Evolutionary conservation across 2,888 invertebrate species (phyloP).

Genomic region (Brenthis daphne): DNA sequence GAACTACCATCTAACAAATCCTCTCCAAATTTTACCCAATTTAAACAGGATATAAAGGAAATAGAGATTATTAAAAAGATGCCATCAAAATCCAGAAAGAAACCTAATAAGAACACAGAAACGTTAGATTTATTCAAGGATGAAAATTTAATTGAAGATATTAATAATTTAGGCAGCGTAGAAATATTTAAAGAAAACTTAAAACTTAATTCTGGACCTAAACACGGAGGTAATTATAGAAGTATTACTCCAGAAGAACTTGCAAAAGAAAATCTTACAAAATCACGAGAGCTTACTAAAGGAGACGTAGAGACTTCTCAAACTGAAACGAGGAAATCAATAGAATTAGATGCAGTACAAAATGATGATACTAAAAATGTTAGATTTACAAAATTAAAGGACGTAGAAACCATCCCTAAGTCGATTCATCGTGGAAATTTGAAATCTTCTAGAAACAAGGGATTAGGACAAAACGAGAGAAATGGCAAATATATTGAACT

Average conservation of each 20-base stretch:
- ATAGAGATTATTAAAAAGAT: conserved; percentile 72
- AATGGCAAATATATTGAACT: conserved; percentile 64
- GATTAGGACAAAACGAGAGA: conserved; percentile 44
- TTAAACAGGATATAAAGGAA: conserved; percentile 72
- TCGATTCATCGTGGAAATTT: conserved; percentile 61
- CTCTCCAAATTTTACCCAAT: conserved; percentile 64
- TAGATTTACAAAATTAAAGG: conserved; percentile 54
- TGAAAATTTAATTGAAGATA: conserved; percentile 67
- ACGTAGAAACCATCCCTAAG: conserved; percentile 40
- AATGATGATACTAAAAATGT: conserved; percentile 44
- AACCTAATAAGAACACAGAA: conserved; percentile 56
- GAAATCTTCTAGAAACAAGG: conserved; percentile 45
- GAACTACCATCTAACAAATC: conserved; percentile 65
- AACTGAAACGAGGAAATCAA: conserved; percentile 47
- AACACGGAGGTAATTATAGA: conserved; percentile 76
- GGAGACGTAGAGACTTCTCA: conserved; percentile 60
- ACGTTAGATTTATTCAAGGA: conserved; percentile 68
- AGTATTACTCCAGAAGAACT: conserved; percentile 48
- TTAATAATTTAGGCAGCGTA: conserved; percentile 70
- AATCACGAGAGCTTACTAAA: conserved; percentile 27
- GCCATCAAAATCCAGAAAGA: conserved; percentile 49
- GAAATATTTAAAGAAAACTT: conserved; percentile 70
- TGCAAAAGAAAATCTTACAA: conserved; percentile 41
- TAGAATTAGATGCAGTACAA: conserved; percentile 7
- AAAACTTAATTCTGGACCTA: conserved; percentile 61